Percentiles rank a stretch among this genome's conserved stretches.
These are phyloP conservation scores for Melolontha melolontha DNA, from an alignment of 2,888 invertebrate species.

Conservation along the genomic window DNA sequence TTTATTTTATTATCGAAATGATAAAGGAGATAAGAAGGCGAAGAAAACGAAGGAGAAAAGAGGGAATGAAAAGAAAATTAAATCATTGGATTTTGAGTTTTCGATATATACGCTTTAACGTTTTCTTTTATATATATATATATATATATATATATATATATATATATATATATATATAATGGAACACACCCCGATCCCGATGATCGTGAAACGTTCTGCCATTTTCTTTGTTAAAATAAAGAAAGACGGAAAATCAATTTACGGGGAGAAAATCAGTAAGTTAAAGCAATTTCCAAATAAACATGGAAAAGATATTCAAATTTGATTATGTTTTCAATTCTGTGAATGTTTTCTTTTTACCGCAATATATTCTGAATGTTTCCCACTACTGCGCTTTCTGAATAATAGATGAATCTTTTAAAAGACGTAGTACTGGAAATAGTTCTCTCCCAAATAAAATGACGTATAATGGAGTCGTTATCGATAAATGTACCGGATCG, in stretches of 20 bases:
- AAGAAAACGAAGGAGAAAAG: neutral
- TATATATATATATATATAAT: neutral
- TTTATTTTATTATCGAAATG: constrained; percentile 14
- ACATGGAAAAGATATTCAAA: constrained; percentile 28
- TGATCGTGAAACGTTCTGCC: neutral
- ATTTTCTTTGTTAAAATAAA: constrained; percentile 16
- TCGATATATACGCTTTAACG: constrained; percentile 8
- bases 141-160: neutral
- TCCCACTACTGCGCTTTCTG: constrained; percentile 6
- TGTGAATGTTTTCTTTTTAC: constrained; percentile 24
- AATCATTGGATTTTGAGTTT: constrained; percentile 13
- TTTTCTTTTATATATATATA: no score
- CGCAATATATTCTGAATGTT: constrained; percentile 28
- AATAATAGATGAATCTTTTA: constrained; percentile 28
- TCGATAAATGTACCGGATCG: no score
- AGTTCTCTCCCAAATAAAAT: no score
- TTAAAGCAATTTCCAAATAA: constrained; percentile 33
- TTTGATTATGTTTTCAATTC: constrained; percentile 29
- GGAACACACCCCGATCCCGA: neutral
- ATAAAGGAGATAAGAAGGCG: neutral
- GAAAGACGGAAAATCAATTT: constrained; percentile 11
- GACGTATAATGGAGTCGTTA: no score
- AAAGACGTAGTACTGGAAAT: no score
- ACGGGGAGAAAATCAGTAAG: constrained; percentile 7
- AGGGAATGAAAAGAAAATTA: constrained; percentile 10